These are phyloP conservation scores for Euproctis similis DNA, from an alignment of 2,888 invertebrate genomes.

Conservation along the genomic window DNA sequence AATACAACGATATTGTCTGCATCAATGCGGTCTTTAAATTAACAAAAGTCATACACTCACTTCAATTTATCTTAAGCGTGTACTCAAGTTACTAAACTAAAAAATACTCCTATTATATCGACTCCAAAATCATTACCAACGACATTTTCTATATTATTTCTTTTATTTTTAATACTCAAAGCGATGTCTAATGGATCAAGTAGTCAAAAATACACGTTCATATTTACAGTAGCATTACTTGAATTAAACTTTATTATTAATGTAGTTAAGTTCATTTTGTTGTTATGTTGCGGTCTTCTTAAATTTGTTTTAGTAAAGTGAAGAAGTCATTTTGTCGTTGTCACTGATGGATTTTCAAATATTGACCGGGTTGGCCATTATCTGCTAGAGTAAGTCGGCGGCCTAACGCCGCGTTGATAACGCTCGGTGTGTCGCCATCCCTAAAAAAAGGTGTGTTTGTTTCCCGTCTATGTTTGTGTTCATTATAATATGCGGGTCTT, in stretches of 20 bases:
- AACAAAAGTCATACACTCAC: conserved; percentile 7
- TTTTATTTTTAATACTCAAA: conserved; percentile 51
- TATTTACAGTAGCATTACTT: conserved; percentile 4
- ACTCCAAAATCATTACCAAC: conserved; percentile 37
- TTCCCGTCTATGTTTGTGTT: conserved; percentile 52
- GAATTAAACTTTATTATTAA: conserved; percentile 23
- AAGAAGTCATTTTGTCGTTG: conserved; percentile 62
- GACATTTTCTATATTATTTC: conserved; percentile 34
- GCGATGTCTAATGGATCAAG: conserved; percentile 53
- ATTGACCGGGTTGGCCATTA: conserved; percentile 66
- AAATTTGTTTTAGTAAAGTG: conserved; percentile 50
- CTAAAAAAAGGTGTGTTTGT: conserved; percentile 50
- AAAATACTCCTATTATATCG: conserved; percentile 29
- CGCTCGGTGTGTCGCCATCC: conserved; percentile 44
- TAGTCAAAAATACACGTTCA: conserved; percentile 26
- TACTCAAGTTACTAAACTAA: conserved; percentile 24
- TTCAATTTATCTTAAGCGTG: conserved; percentile 1
- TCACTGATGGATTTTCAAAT: conserved; percentile 70
- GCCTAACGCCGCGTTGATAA: conserved; percentile 50
- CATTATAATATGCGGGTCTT: conserved; percentile 44
- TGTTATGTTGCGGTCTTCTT: conserved; percentile 8
- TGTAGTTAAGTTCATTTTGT: conserved; percentile 22
- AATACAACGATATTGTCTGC: conserved; percentile 13
- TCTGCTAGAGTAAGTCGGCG: conserved; percentile 54
- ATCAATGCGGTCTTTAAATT: conserved; percentile 13